Conservation (phyloP, 2,888 invertebrate species). For the Apocheima hispidaria region DNA sequence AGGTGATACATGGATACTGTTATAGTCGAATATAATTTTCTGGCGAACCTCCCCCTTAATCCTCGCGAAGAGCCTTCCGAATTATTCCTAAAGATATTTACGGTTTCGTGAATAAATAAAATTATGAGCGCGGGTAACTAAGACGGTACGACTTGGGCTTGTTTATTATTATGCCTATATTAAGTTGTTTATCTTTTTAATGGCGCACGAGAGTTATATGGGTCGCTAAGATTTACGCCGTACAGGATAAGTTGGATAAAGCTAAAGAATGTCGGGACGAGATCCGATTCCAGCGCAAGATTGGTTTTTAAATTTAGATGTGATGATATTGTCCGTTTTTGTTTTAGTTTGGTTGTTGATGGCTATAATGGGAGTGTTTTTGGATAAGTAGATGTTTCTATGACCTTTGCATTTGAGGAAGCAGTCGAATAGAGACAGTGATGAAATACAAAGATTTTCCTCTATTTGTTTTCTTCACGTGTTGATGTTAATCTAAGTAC, state of each 20-base stretch:
- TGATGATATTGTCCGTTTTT: slow-evolving; percentile 68
- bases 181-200: slow-evolving; percentile 86
- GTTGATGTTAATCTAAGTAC: too few species aligned
- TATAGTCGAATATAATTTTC: slow-evolving; percentile 86
- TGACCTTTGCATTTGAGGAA: background rate
- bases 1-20: slow-evolving; percentile 87
- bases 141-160: slow-evolving; percentile 70
- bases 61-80: slow-evolving; percentile 84
- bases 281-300: slow-evolving; percentile 74
- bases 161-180: slow-evolving; percentile 85
- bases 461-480: too few species aligned
- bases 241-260: slow-evolving; percentile 78
- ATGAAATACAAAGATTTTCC: too few species aligned
- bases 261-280: slow-evolving; percentile 73
- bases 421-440: background rate
- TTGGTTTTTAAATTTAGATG: slow-evolving; percentile 84
- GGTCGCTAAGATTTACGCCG: slow-evolving; percentile 80
- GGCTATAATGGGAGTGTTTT: slow-evolving; percentile 36
- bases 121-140: slow-evolving; percentile 80
- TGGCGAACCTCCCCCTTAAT: slow-evolving; percentile 84
- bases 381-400: slow-evolving; percentile 8
- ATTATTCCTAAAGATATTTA: slow-evolving; percentile 85
- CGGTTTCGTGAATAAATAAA: slow-evolving; percentile 86
- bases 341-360: slow-evolving; percentile 53
- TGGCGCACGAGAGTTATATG: slow-evolving; percentile 81